Evolutionary conservation across 2,888 invertebrate species (phyloP).

Genomic region (Ochropacha duplaris): DNA sequence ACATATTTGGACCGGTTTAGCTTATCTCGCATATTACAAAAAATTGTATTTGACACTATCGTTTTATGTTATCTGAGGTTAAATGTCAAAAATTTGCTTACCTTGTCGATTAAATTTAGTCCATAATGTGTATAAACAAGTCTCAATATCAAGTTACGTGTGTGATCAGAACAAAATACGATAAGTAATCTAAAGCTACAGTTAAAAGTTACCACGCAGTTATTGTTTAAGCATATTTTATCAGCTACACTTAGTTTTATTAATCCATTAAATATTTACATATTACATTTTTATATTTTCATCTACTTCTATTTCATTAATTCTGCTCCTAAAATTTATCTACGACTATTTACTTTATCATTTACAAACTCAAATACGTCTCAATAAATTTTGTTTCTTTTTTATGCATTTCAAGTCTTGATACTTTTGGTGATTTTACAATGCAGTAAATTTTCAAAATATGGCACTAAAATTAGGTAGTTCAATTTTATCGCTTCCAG

Average conservation of each 20-base stretch:
- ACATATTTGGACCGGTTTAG: slow-evolving; percentile 26
- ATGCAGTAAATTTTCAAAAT: neutral
- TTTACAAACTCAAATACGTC: too few species aligned
- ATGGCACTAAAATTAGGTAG: neutral
- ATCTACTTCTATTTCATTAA: too few species aligned
- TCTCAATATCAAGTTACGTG: neutral
- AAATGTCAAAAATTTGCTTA: slow-evolving; percentile 30
- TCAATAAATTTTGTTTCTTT: too few species aligned
- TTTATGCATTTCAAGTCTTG: neutral
- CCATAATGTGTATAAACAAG: slow-evolving; percentile 3
- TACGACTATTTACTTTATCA: too few species aligned
- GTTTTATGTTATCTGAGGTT: slow-evolving; percentile 37
- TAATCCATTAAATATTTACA: neutral
- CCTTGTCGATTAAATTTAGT: slow-evolving; percentile 23
- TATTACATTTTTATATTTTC: neutral
- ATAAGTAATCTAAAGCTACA: neutral
- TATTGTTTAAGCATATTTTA: neutral
- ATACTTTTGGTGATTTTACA: neutral
- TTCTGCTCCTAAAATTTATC: too few species aligned
- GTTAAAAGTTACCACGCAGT: too few species aligned
- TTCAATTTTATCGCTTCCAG: neutral
- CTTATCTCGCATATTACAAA: slow-evolving; percentile 25
- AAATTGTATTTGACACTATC: slow-evolving; percentile 44
- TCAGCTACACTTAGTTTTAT: neutral
- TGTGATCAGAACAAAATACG: neutral